Percentiles rank a stretch among this genome's conserved stretches.
These are phyloP conservation scores for Diabrotica balteata DNA, from an alignment of 2,888 invertebrate species.

Conservation along the genomic window DNA sequence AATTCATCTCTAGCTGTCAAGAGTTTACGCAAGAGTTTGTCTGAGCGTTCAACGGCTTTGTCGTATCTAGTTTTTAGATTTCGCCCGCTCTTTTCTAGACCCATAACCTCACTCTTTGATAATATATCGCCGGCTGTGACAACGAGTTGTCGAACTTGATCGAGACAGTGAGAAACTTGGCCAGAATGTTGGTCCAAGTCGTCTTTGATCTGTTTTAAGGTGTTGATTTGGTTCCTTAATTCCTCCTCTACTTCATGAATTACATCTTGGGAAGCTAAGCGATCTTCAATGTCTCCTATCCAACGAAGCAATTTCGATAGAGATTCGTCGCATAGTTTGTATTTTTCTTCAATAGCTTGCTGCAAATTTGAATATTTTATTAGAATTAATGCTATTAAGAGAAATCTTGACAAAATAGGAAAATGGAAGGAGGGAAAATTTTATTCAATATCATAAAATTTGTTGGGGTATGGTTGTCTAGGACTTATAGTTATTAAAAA, in stretches of 20 bases:
- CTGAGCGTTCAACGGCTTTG: conserved; percentile 80
- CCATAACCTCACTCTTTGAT: conserved; percentile 88
- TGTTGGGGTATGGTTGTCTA: no score
- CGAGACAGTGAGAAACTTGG: conserved; percentile 83
- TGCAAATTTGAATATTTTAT: conserved; percentile 60
- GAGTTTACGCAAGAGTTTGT: conserved; percentile 77
- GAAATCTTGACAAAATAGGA: no score
- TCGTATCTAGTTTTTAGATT: conserved; percentile 84
- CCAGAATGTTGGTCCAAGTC: conserved; percentile 87
- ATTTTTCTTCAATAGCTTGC: conserved; percentile 96
- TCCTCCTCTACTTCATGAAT: conserved; percentile 88
- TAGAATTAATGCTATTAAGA: background rate
- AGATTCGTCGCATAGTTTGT: conserved; percentile 88
- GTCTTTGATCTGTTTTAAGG: conserved; percentile 88
- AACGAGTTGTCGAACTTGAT: conserved; percentile 89
- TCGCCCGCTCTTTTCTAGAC: conserved; percentile 85
- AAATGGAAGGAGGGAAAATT: no score
- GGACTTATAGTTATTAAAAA: no score
- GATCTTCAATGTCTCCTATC: conserved; percentile 84
- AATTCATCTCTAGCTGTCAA: conserved; percentile 85
- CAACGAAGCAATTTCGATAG: conserved; percentile 85
- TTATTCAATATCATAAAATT: no score
- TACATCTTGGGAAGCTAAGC: conserved; percentile 84
- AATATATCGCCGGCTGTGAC: conserved; percentile 90
- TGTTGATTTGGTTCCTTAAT: conserved; percentile 86